Conservation (phyloP, 1,140 invertebrate genomes). For the Venturia canescens region DNA sequence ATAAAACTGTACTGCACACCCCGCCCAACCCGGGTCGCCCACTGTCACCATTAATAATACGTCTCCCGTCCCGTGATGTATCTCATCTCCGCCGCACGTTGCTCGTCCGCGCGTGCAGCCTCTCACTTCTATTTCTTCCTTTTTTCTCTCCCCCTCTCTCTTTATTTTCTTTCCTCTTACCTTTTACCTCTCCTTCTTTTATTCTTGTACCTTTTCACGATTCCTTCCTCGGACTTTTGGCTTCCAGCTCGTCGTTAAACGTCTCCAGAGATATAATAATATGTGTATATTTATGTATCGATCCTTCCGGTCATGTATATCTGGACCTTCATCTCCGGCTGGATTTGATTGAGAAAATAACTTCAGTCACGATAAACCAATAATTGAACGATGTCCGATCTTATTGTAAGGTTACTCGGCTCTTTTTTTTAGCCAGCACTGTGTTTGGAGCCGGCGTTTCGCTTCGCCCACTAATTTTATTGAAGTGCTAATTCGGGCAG, state of each 20-base stretch:
- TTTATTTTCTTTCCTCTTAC: conserved; percentile 48
- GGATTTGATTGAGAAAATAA: too few species aligned
- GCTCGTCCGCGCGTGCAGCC: conserved; percentile 55
- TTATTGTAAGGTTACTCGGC: too few species aligned
- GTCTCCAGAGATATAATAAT: too few species aligned
- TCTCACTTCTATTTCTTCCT: conserved; percentile 47
- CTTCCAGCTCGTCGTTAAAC: conserved; percentile 2
- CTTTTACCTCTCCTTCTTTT: conserved; percentile 41
- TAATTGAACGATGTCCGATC: too few species aligned
- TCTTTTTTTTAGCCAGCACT: too few species aligned
- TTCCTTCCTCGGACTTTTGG: conserved; percentile 46
- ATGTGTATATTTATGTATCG: too few species aligned
- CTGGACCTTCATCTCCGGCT: too few species aligned
- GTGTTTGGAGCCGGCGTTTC: too few species aligned
- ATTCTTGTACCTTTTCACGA: conserved; percentile 54
- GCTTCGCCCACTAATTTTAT: too few species aligned
- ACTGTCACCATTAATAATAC: conserved; percentile 74
- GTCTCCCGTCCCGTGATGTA: conserved; percentile 72
- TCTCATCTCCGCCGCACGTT: conserved; percentile 66
- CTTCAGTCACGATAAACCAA: too few species aligned
- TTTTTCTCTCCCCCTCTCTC: conserved; percentile 55
- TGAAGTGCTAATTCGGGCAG: too few species aligned
- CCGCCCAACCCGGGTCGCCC: conserved; percentile 70
- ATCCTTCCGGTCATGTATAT: too few species aligned
- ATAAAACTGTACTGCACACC: conserved; percentile 55